These are phyloP conservation scores for Erebia epiphron DNA, from an alignment of 2,888 invertebrate species.

Conservation along the genomic window DNA sequence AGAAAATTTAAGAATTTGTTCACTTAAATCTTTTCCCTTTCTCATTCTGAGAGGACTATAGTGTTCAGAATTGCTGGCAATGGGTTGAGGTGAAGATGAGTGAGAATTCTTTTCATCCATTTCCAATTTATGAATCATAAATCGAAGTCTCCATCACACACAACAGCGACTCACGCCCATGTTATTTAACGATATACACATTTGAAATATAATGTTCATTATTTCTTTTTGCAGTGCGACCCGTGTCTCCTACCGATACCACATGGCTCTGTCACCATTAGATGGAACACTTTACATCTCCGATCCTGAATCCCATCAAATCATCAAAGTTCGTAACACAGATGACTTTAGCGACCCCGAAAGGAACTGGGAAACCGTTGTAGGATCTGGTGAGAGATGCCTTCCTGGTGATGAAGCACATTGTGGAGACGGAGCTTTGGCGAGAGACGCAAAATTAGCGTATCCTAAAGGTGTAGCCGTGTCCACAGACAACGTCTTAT, in stretches of 20 bases:
- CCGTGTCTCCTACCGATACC: conserved; percentile 97
- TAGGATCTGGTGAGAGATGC: conserved; percentile 97
- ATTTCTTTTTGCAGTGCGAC: conserved; percentile 87
- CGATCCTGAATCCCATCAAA: conserved; percentile 97
- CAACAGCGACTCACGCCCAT: too few species aligned
- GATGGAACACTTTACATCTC: conserved; percentile 97
- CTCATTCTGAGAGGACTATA: too few species aligned
- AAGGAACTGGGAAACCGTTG: conserved; percentile 96
- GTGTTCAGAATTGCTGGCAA: too few species aligned
- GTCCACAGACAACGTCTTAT: conserved; percentile 94
- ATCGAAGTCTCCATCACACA: too few species aligned
- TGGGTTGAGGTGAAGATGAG: too few species aligned
- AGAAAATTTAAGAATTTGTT: too few species aligned
- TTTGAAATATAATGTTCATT: neutral
- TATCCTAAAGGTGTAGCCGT: conserved; percentile 98
- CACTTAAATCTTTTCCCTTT: too few species aligned
- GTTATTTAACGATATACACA: too few species aligned
- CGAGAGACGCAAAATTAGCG: conserved; percentile 95
- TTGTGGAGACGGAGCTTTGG: conserved; percentile 97
- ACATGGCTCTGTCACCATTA: conserved; percentile 96
- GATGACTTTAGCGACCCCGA: conserved; percentile 93
- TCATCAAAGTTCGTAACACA: conserved; percentile 92
- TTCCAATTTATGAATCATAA: too few species aligned
- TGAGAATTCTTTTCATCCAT: too few species aligned
- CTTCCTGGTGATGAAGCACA: conserved; percentile 96